Evolutionary conservation across 2,888 invertebrate species (phyloP), one percentile per base, ranked within the genome.

Genomic region (Apotomis capreana): DNA sequence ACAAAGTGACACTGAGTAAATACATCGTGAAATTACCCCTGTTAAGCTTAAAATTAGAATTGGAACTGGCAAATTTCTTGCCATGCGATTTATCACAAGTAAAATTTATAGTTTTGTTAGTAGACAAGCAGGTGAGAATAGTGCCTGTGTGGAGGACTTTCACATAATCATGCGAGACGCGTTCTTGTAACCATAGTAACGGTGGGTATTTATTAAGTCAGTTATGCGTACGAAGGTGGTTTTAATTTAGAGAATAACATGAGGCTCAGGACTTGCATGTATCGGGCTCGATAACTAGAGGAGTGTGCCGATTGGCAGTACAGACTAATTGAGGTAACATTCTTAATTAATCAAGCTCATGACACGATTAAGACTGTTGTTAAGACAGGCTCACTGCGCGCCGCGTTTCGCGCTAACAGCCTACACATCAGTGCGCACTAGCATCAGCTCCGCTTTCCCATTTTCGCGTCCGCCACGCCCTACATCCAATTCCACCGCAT

Each of bases 211-310:
- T 87, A 88, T 86, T 82, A 80, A 87, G 81, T 78, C 84, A 85
- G 86, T 89, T 87, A 87, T 87, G 84, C 86, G 86, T 84, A 82
- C 81, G 78, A 85, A 86, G 87, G 87, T 79, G 80, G 79, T 86
- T 87, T 89, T 88, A 88, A 89, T 89, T 88, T 85, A 85, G 82
- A 83, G 81, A 86, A 87, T 84, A 87, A 87, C 83, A 84, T 78
- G 80, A 79, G 58, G 8, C 52, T 76, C 80, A 76, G 77, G 79
- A 76, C 81, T 83, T 76, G 72, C 74, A 74, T 69, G 74, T 74
- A 55, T 69, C 64, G 59, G 63, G 51, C 62, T 68, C 78, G 75
- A 80, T 77, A 67, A 68, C 57, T 80, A 78, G 79, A 74, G 81
- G 76, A 69, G 71, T 72, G 75, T 75, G 68, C 71, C 79, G 78